Percentiles rank a stretch among this genome's conserved stretches.
Conservation (phyloP, 1,140 invertebrate species). For the Chymomyza costata region DNA sequence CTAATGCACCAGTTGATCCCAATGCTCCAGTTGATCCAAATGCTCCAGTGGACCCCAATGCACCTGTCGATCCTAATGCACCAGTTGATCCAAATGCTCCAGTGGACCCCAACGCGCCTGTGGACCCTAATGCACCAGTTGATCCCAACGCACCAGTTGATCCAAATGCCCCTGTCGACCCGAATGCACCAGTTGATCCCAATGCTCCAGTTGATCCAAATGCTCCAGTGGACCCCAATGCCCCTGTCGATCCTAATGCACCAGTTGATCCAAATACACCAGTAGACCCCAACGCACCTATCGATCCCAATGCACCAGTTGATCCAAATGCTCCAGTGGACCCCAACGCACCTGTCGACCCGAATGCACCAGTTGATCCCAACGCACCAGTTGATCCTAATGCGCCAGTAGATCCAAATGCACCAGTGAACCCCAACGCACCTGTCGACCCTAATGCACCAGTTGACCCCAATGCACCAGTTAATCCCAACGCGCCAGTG, state of each 20-base stretch:
- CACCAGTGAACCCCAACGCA: conserved; percentile 8
- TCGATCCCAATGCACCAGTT: conserved; percentile 1
- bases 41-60: conserved; percentile 8
- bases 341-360: conserved; percentile 10
- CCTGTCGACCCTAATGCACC: conserved; percentile 20
- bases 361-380: conserved; percentile 15
- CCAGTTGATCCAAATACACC: conserved; percentile 11
- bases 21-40: conserved; percentile 20
- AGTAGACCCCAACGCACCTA: conserved; percentile 10
- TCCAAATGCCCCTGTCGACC: conserved; percentile 10
- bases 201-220: conserved; percentile 15
- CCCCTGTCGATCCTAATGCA: neutral
- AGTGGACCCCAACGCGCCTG: conserved; percentile 10
- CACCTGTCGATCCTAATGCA: conserved; percentile 9
- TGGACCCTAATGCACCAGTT: conserved; percentile 1
- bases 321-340: conserved; percentile 18
- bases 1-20: conserved; percentile 17
- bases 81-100: conserved; percentile 19
- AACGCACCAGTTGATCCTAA: conserved; percentile 15
- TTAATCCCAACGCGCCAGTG: neutral
- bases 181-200: conserved; percentile 14
- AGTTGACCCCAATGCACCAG: conserved; percentile 5
- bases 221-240: conserved; percentile 5
- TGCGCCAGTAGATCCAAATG: conserved; percentile 7
- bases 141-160: conserved; percentile 9